Percentiles rank a stretch among this genome's conserved stretches.
Conservation (phyloP, 2,888 invertebrate species). For the Lithosia quadra region DNA sequence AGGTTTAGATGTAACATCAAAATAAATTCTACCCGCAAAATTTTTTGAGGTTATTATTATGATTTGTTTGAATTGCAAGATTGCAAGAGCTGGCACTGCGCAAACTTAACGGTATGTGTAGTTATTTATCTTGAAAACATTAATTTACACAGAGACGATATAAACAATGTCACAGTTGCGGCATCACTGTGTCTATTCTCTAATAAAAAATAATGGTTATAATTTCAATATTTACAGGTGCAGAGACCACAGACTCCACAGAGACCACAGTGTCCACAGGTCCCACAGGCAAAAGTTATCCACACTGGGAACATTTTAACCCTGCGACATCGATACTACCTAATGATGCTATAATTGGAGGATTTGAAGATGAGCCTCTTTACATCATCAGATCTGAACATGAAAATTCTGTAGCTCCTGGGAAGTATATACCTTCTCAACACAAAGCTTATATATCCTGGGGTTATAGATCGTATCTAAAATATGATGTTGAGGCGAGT, state of each 20-base stretch:
- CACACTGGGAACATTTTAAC: not conserved
- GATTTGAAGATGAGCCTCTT: not conserved
- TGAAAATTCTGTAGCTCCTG: not conserved
- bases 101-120: no score
- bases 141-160: no score
- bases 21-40: no score
- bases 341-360: not conserved
- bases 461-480: not conserved
- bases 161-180: no score
- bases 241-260: not conserved
- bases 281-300: not conserved
- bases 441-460: not conserved
- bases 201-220: not conserved
- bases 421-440: not conserved
- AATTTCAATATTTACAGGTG: not conserved
- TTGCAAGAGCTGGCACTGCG: no score
- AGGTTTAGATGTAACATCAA: no score
- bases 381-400: not conserved
- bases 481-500: not conserved
- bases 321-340: no score
- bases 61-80: no score
- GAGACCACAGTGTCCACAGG: no score
- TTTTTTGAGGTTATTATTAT: no score
- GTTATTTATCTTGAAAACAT: no score
- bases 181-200: no score